A percentile compares a stretch with the other conserved stretches of the same genome.
These are phyloP conservation scores for Excalfactoria chinensis DNA, from an alignment of 2,113 vertebrate genomes.

Conservation along the genomic window DNA sequence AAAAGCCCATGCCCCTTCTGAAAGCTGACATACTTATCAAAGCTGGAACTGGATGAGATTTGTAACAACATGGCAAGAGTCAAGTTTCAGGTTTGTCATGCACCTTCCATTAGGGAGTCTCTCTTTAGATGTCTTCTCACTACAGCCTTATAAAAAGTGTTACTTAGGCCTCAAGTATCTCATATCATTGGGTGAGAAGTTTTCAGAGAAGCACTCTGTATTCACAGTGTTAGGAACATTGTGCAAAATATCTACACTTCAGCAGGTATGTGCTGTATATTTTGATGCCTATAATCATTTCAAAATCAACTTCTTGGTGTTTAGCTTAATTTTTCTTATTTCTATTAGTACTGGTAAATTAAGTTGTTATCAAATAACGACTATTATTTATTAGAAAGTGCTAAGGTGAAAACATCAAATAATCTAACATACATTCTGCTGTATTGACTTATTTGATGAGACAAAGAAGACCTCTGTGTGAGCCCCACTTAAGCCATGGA, in stretches of 20 bases:
- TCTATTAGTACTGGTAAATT: background rate
- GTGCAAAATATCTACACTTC: background rate
- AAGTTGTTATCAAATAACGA: background rate
- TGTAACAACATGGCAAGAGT: background rate
- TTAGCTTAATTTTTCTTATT: background rate
- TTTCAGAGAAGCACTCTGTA: background rate
- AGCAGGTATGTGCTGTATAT: background rate
- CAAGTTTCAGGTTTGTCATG: background rate
- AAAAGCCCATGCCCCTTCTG: accelerated
- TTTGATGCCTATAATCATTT: background rate
- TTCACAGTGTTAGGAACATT: background rate
- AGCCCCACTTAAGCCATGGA: background rate
- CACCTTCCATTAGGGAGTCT: background rate
- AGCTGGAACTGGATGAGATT: background rate
- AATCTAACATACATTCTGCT: background rate
- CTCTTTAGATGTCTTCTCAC: background rate
- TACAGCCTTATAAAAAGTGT: background rate
- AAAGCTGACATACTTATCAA: background rate
- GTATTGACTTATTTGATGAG: background rate
- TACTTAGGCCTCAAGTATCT: background rate
- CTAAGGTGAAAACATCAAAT: background rate
- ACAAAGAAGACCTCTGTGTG: background rate
- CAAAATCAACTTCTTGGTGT: background rate
- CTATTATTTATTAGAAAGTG: background rate
- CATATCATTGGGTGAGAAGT: background rate